Evolutionary conservation across 2,113 vertebrate species (phyloP), one percentile per base, ranked within the genome.

Genomic region (Speoplatyrhinus poulsoni): DNA sequence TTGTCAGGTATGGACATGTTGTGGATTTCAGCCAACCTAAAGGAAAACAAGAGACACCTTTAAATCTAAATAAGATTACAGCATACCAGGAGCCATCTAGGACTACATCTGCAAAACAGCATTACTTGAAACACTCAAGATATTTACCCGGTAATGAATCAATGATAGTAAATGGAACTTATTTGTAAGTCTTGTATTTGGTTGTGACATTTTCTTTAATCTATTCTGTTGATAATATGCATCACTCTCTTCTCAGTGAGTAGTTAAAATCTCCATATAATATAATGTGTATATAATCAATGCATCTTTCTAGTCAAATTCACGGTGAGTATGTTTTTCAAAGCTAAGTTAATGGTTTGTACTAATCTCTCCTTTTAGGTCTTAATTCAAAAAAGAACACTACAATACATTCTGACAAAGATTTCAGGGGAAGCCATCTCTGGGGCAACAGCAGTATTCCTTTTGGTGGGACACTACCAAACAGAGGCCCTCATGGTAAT

Each of bases 41-140:
- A 64, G 82, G 76, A 1, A 72, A 88, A 72, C 91, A 92, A 15
- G 94, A 94, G 54, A 91, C 72, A 15, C 95, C 91, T 0, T 90
- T 94, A 52, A 95, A 93, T 54, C 90, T 93, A 60, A 94, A 94
- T 53, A 88, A 72, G 0, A 78, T 86, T 0, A 81, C 92, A 46
- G 85, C 91, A 13, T 90, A 85, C 63, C 93, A 93, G 63, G 96
- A 97, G 80, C 93, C 93, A 0, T 83, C 84, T 3, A 64, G 94
- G 81, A 86, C 89, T 1, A 82, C 94, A 57, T 90, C 93, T n/a
- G 96, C 94, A 70, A 96, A 95, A 78, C 94, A 95, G 4, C 95
- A 95, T 89, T 97, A 97, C 86, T 68, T 97, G 90, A 95, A 92
- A 70, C 95, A 97, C 81, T 94, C 96, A 1, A 93, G 96, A 89